Base-by-base conservation (phyloP, 2,888 invertebrate genomes). In the Junonia oenone region DNA sequence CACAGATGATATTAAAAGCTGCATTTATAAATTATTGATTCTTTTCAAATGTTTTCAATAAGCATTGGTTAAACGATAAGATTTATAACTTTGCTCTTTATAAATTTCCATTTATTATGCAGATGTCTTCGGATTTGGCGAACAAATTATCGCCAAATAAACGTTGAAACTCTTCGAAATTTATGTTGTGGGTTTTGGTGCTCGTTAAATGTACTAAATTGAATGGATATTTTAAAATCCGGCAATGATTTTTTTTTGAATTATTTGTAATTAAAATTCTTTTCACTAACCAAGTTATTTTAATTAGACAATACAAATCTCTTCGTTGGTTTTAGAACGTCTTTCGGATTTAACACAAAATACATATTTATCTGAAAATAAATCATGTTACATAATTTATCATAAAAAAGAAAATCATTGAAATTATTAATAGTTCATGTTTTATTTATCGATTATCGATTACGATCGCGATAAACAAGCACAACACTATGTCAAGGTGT, bases 171-270 rank as follows among this genome's bases (percentile, higher is more conserved):
- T 33, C 45, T 2, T 3, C 13, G 45, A 45, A 57, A 60, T 58
- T 55, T 55, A 51, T 45, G 55, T 48, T 40, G 46, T 47, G 22
- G 55, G 8, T 35, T 49, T 57, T 38, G 40, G 19, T 14, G 52
- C 52, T 52, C 58, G 48, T 51, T 58, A 55, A 51, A 35, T 13
- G 35, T 35, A 33, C 35, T 51, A 43, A 15, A 45, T 51, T 29
- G 31, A 47, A 54, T 27, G 15, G 15, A 54, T 26, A 40, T 48
- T 47, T 47, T 13, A 47, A 47, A 22, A 33, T 26, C 22, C 45
- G 17, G 38, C 45, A 37, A 52, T 46, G 35, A 35, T 35, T 35
- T 35, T 13, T 14, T 11, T 33, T 33, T 33, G 2, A 14, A 31
- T 11, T 35, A 19, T 33, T 43, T 31, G 26, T 40, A 54, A 54